Evolutionary conservation across 2,888 invertebrate genomes (phyloP), one percentile per base, ranked within the genome.

Genomic region (Hypolimnas misippus): DNA sequence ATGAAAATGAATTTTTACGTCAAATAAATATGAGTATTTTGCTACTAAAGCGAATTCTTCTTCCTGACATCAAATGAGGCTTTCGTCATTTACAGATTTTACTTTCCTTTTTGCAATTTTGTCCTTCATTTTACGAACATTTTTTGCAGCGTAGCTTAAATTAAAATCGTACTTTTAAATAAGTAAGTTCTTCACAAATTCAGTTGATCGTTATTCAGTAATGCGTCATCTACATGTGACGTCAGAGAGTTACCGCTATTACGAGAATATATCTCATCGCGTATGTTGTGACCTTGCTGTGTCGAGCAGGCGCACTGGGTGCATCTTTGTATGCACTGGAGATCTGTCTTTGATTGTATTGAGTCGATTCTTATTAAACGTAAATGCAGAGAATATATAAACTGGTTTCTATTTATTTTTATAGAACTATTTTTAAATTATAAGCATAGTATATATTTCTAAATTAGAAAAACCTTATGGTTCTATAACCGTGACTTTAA

Each of bases 281-380:
- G 46, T 65, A 55, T 46, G 54, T 57, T 35, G 62, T 58, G 62
- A 62, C 62, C 62, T 65, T 62, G 61, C 42, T 14, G 57, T 57
- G 21, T 29, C 35, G 57, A 33, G 65, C 61, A 61, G 53, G 57
- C 54, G 61, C 57, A 61, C 57, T 65, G 52, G 61, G 50, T 38
- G 65, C 65, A 65, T 57, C 44, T 56, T 49, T 51, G 25, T 33
- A 50, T 52, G 55, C 60, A 63, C 31, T 54, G 10, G 29, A 59
- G 25, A 25, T 46, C 35, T 59, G 35, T 17, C 14, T 44, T 38
- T 35, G 46, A 53, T 59, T 54, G 35, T 29, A 59, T 53, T 53
- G 10, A 16, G 25, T 38, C 35, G 7, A 46, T 46, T 49, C 49
- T 53, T 46, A 60, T 35, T 54, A 19, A 54, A 54, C 12, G 25